Percentiles rank a stretch among this genome's conserved stretches.
Evolutionary conservation across 2,797 vertebrate genomes (phyloP).

Genomic region (Podarcis lilfordi): DNA sequence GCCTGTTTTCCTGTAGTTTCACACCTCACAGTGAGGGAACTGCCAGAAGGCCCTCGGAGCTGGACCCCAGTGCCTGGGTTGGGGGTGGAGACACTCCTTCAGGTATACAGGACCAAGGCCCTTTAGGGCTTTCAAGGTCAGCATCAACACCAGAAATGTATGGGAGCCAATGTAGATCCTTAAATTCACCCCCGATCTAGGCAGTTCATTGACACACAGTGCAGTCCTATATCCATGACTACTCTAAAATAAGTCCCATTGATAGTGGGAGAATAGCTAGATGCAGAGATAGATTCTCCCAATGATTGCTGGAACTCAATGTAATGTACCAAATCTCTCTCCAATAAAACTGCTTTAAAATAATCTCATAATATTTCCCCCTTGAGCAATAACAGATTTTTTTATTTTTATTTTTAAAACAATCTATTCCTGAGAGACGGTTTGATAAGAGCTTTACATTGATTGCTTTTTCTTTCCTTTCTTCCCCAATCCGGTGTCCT

Average conservation of each 20-base stretch:
- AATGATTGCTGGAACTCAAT: not conserved
- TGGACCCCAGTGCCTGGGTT: no score
- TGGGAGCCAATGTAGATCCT: no score
- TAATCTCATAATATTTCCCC: conserved; percentile 64
- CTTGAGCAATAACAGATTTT: conserved; percentile 66
- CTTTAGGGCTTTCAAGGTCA: no score
- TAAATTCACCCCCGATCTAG: not conserved
- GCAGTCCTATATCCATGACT: not conserved
- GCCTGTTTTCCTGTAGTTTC: no score
- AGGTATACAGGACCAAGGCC: no score
- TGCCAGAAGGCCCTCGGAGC: no score
- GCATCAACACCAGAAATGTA: no score
- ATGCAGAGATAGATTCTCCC: not conserved
- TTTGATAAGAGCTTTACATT: conserved; percentile 79
- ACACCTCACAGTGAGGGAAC: no score
- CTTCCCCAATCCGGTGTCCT: conserved; percentile 55
- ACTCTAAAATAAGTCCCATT: not conserved
- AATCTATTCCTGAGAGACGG: conserved; percentile 69
- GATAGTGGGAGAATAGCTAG: not conserved
- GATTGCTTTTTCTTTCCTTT: conserved; percentile 73
- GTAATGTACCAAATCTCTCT: conserved; percentile 24
- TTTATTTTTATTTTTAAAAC: conserved; percentile 31
- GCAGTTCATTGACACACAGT: not conserved
- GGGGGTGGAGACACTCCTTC: no score
- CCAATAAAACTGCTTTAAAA: conserved; percentile 64